phyloP scores from a whole-genome alignment of 2,113 vertebrate species.

The Lycaon pictus region DNA sequence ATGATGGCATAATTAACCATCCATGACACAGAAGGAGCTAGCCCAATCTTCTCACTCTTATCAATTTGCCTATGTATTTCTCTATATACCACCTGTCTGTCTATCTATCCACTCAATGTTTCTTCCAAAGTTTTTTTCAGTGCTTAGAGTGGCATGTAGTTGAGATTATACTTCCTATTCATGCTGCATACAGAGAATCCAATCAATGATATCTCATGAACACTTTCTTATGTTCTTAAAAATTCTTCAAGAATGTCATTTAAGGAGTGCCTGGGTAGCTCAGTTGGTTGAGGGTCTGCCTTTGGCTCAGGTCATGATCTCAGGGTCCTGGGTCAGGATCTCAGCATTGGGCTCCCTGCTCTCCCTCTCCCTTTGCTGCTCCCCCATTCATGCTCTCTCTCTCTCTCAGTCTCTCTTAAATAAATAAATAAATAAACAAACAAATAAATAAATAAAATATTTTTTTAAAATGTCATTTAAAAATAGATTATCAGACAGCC shows the following conservation, averaged over 20 bases:
- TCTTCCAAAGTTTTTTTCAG: background rate
- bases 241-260: slow-evolving; percentile 34
- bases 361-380: no score
- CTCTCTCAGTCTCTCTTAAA: no score
- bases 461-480: no score
- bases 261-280: no score
- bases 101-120: background rate
- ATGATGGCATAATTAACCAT: background rate
- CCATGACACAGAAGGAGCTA: background rate
- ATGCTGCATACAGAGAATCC: background rate
- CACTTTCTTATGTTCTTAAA: slow-evolving; percentile 22
- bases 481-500: no score
- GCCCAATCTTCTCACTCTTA: background rate
- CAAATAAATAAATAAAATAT: no score
- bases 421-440: no score
- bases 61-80: background rate
- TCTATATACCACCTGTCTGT: background rate
- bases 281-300: no score
- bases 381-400: no score
- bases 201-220: background rate
- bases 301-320: no score
- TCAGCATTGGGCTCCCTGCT: no score
- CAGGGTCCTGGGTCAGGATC: no score
- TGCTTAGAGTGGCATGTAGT: background rate
- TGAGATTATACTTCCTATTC: background rate